phyloP scores from a whole-genome alignment of 2,113 vertebrate genomes.

The Hassar affinis region DNA sequence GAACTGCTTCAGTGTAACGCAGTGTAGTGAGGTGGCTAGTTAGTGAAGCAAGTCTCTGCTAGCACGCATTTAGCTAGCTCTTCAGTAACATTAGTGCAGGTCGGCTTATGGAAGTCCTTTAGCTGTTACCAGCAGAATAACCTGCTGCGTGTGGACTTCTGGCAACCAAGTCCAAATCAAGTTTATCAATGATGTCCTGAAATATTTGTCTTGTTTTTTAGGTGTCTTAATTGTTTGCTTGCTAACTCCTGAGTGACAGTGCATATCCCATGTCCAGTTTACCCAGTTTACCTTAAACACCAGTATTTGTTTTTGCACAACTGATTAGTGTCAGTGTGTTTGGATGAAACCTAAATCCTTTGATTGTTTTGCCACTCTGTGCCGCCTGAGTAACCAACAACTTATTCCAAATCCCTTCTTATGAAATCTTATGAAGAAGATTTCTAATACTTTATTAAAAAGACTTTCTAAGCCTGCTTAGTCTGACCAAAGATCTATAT shows the following conservation, averaged over 20 bases:
- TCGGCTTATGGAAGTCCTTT: neutral
- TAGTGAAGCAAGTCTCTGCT: neutral
- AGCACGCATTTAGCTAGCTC: slow-evolving; percentile 9
- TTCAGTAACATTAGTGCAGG: neutral
- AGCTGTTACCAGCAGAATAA: neutral
- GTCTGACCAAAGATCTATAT: neutral
- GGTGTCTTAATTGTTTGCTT: neutral
- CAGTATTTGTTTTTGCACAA: neutral
- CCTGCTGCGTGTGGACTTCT: neutral
- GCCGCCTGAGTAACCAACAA: neutral
- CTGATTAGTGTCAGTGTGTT: neutral
- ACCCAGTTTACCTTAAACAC: neutral
- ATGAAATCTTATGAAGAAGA: no score
- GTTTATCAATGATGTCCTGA: neutral
- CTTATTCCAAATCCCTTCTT: neutral
- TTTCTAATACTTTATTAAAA: no score
- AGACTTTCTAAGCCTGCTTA: neutral
- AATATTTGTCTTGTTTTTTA: neutral
- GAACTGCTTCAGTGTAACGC: neutral
- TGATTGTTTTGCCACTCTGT: neutral
- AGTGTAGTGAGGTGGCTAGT: neutral
- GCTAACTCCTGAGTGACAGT: neutral
- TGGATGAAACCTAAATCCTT: neutral
- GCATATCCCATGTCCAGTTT: neutral
- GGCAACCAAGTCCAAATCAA: neutral